Conservation (phyloP, 1,140 invertebrate genomes). For the Brachionus paranguensis region DNA sequence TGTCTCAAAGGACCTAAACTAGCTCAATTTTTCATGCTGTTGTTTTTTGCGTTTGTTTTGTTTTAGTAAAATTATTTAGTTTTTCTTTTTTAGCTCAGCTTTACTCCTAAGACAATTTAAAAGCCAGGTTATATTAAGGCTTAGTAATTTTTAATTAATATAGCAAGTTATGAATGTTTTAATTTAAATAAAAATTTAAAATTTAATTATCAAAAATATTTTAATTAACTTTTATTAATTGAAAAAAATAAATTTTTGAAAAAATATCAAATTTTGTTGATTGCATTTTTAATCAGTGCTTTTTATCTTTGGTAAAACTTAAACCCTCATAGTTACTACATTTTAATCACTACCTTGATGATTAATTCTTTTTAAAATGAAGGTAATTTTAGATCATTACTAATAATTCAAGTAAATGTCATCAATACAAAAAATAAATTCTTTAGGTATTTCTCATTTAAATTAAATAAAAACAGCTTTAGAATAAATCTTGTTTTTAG, state of each 20-base stretch:
- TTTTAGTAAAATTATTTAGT: conserved; percentile 14
- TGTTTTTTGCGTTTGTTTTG: neutral
- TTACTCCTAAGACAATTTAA: neutral
- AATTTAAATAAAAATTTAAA: neutral
- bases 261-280: neutral
- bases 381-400: no score
- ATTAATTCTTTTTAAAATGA: no score
- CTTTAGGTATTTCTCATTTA: no score
- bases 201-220: neutral
- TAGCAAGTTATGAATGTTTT: neutral
- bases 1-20: neutral
- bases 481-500: no score
- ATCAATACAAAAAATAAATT: no score
- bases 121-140: neutral
- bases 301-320: no score
- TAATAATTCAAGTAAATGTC: no score
- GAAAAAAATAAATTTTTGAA: neutral
- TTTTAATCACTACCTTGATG: no score
- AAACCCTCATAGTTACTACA: no score
- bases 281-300: neutral
- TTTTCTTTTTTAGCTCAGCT: neutral
- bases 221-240: neutral
- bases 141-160: neutral
- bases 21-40: neutral
- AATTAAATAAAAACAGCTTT: no score